These are phyloP conservation scores for Enteromius thamalakanensis DNA, from an alignment of 2,797 vertebrate genomes.

Conservation along the genomic window DNA sequence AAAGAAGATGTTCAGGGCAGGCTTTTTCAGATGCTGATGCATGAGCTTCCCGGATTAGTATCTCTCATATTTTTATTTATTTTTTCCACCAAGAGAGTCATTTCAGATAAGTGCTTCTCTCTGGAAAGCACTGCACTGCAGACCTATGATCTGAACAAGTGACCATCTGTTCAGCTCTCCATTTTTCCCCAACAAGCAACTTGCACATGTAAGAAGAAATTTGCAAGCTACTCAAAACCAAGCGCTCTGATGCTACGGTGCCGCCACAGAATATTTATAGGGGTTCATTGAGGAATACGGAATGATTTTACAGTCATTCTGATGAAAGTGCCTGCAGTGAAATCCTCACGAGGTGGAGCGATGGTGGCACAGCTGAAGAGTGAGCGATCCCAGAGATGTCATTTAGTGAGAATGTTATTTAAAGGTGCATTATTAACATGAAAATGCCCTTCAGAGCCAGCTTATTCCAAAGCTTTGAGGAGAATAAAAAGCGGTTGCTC, in stretches of 20 bases:
- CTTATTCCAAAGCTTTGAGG: conserved; percentile 8
- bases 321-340: conserved; percentile 31
- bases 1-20: conserved; percentile 9
- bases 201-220: conserved; percentile 17
- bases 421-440: conserved; percentile 12
- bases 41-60: conserved; percentile 39
- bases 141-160: conserved; percentile 60
- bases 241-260: conserved; percentile 5
- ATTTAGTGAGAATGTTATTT: conserved; percentile 36
- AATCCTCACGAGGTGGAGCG: background rate
- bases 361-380: conserved; percentile 10
- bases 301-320: conserved; percentile 27
- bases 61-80: conserved; percentile 57
- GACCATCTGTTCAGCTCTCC: conserved; percentile 56
- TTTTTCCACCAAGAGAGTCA: conserved; percentile 20
- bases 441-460: conserved; percentile 19
- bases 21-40: conserved; percentile 51
- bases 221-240: conserved; percentile 36
- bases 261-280: background rate
- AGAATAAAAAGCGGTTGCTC: background rate
- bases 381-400: conserved; percentile 24
- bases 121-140: conserved; percentile 56
- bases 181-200: conserved; percentile 41
- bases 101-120: conserved; percentile 55
- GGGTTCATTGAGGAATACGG: conserved; percentile 21